phyloP scores from a whole-genome alignment of 1,140 invertebrate species.

The Lucilia sericata region DNA sequence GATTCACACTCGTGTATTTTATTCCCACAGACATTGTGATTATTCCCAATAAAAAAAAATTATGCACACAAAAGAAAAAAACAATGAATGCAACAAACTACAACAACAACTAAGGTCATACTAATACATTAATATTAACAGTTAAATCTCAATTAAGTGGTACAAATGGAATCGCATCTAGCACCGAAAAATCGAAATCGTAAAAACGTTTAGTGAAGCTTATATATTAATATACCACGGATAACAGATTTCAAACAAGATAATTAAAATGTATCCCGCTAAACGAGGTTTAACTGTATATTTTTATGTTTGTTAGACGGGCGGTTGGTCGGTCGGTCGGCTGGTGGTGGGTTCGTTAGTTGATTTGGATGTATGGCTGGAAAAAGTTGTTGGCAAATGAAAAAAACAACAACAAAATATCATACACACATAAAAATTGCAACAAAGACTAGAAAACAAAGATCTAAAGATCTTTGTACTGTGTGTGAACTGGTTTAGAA shows the following conservation, averaged over 20 bases:
- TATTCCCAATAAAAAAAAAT: background rate
- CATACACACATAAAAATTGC: background rate
- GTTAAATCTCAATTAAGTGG: too few species aligned
- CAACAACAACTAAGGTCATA: constrained; percentile 9
- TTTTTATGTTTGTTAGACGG: background rate
- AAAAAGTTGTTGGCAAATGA: constrained; percentile 19
- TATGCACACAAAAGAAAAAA: constrained; percentile 4
- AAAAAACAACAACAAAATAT: constrained; percentile 1
- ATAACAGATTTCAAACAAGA: too few species aligned
- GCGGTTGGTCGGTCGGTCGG: background rate
- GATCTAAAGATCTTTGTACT: constrained; percentile 33
- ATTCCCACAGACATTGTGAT: background rate
- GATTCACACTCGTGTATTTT: background rate
- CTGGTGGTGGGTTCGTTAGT: background rate
- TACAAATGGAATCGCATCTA: too few species aligned
- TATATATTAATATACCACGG: too few species aligned
- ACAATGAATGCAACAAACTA: background rate
- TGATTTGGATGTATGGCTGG: background rate
- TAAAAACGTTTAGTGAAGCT: too few species aligned
- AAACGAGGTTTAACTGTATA: too few species aligned
- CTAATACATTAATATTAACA: background rate
- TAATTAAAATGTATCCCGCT: too few species aligned
- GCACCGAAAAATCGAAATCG: too few species aligned
- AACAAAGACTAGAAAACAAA: background rate
- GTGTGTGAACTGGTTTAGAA: constrained; percentile 42